Evolutionary conservation across 2,113 vertebrate species (phyloP), one percentile per base, ranked within the genome.

Genomic region (Saguinus midas): DNA sequence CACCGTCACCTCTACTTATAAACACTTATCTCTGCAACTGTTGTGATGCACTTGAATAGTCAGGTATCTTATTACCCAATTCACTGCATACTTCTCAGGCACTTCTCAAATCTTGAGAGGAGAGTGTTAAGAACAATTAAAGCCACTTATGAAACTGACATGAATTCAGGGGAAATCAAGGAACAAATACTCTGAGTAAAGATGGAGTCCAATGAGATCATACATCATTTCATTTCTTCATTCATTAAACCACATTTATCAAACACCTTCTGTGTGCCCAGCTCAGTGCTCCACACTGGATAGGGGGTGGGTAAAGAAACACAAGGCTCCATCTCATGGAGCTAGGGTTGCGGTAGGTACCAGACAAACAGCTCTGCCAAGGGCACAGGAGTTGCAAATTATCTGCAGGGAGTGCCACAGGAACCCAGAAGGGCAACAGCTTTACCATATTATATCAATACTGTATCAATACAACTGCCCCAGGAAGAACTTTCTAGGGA

Each of bases 321-420:
- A 20, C 0, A 1, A 9, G 4, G 4, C 21, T 43, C n/a, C 21
- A 0, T 66, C 8, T 81, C 68, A 45, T 1, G 11, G 40, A 57
- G 21, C n/a, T 58, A 20, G 37, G 27, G 32, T 43, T 17, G 5
- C 37, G 10, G 12, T 0, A 12, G 40, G 37, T 14, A 27, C 29
- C 16, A 16, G 70, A 70, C 3, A 43, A 73, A 37, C 27, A 13
- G 10, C 55, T 80, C 25, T 27, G 52, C 61, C 0, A 4, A 6
- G 13, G 8, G 40, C 8, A n/a, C 64, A 35, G 11, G 27, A 5
- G 16, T 37, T n/a, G 25, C n/a, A 32, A 20, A 18, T 6, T 35
- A 29, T 17, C 57, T 45, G 1, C 23, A 57, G 37, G 21, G 35
- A 50, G 32, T 1, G 55, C 29, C 8, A 55, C 50, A 25, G 32